Evolutionary conservation across 1,140 invertebrate genomes (phyloP), one percentile per base, ranked within the genome.

Genomic region (Tyrophagus putrescentiae): DNA sequence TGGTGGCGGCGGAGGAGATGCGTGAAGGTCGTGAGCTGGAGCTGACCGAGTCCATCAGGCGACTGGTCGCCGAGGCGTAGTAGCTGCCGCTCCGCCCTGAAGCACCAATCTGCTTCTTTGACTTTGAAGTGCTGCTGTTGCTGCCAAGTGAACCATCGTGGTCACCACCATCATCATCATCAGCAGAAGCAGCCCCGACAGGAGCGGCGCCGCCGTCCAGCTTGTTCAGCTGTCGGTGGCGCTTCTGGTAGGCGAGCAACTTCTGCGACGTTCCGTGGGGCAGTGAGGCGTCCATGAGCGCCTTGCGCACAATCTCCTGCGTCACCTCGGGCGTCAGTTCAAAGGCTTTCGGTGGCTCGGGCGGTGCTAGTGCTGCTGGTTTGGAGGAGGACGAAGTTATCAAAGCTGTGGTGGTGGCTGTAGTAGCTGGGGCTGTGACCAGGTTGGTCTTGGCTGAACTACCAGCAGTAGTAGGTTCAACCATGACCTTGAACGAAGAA

Each of bases 251-350:
- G 64, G 87, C 85, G 3, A 92, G 73, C 23, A 94, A 70, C 69
- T 93, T 93, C 64, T 92, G 88, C 70, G 93, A 87, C 48, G 93
- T 87, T 72, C 93, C 89, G 1, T 89, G 88, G 71, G 88, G 87
- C 13, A 92, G 73, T 70, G 90, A 89, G 44, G 73, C 72, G 57
- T 67, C 66, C 64, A 74, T 68, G 42, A 76, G 60, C 16, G 75
- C 75, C 65, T 75, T 72, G 2, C 70, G 62, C 6, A 76, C 72
- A 64, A 75, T 86, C 76, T 89, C 84, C 69, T 88, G 85, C 68
- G 88, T 88, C 66, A 88, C 88, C 71, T 88, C 85, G 34, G 83
- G 83, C 6, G 87, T 89, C 4, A 89, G 72, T 63, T 87, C 80
- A 73, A 88, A 90, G 73, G 57, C 31, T 48, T 54, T 32, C 25